These are phyloP conservation scores for Argyresthia goedartella DNA, from an alignment of 2,888 invertebrate genomes.

Conservation along the genomic window DNA sequence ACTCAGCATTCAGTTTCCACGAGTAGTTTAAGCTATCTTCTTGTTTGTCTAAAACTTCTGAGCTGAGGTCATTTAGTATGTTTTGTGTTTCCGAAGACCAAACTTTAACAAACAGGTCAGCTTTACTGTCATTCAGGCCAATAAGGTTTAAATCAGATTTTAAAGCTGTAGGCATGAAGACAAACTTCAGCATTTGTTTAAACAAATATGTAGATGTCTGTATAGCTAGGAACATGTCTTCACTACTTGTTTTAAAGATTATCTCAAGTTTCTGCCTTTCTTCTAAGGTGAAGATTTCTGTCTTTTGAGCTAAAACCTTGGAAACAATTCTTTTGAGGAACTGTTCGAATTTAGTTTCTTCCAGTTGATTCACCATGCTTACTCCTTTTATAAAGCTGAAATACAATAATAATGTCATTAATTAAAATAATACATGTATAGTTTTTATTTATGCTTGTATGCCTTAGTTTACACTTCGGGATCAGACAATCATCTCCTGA, in stretches of 20 bases:
- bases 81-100: slow-evolving; percentile 51
- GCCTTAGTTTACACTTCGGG: too few species aligned
- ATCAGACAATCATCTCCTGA: too few species aligned
- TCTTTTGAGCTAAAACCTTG: slow-evolving; percentile 39
- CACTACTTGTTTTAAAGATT: slow-evolving; percentile 45
- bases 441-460: too few species aligned
- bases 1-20: slow-evolving; percentile 54
- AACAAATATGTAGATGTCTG: slow-evolving; percentile 48
- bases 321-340: slow-evolving; percentile 44
- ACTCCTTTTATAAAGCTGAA: slow-evolving; percentile 46
- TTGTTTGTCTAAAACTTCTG: slow-evolving; percentile 22
- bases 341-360: slow-evolving; percentile 50
- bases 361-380: slow-evolving; percentile 36
- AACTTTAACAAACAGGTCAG: slow-evolving; percentile 43
- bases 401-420: not conserved
- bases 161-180: slow-evolving; percentile 52
- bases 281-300: slow-evolving; percentile 49
- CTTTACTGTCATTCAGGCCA: slow-evolving; percentile 42
- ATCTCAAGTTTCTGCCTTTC: slow-evolving; percentile 44
- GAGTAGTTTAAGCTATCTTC: slow-evolving; percentile 32
- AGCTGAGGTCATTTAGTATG: slow-evolving; percentile 39
- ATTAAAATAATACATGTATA: too few species aligned
- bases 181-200: slow-evolving; percentile 46
- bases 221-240: slow-evolving; percentile 34
- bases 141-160: slow-evolving; percentile 38